These are phyloP conservation scores for Cephus rjabovi DNA, from an alignment of 2,888 invertebrate species.

Conservation along the genomic window DNA sequence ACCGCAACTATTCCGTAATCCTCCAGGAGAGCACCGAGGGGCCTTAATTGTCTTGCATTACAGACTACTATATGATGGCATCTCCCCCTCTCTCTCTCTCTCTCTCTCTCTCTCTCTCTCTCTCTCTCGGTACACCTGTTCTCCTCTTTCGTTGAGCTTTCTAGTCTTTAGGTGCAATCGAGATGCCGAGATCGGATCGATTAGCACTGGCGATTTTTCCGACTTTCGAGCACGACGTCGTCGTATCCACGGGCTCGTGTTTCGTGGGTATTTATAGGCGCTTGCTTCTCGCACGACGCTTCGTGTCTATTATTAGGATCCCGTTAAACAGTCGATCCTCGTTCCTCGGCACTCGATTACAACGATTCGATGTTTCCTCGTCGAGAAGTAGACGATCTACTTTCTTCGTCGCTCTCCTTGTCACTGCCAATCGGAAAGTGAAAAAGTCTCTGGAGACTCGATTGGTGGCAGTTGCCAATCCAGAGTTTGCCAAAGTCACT, in stretches of 20 bases:
- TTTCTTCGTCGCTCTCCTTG: constrained; percentile 17
- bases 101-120: constrained; percentile 14
- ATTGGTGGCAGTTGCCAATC: no score
- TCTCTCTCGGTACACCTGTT: constrained; percentile 13
- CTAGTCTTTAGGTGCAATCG: not conserved
- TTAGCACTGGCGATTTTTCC: constrained; percentile 22
- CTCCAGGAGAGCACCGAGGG: not conserved
- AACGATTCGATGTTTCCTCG: no score
- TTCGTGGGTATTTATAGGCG: constrained; percentile 47
- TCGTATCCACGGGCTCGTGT: constrained; percentile 43
- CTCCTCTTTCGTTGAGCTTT: not conserved
- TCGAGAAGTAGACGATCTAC: constrained; percentile 17
- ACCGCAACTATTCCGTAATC: constrained; percentile 21
- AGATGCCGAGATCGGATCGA: constrained; percentile 35
- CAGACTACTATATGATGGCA: constrained; percentile 18
- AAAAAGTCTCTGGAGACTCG: no score
- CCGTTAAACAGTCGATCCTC: constrained; percentile 34
- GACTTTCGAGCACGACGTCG: constrained; percentile 11
- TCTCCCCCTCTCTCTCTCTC: constrained; percentile 9
- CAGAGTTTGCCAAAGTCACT: no score
- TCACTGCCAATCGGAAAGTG: constrained; percentile 1
- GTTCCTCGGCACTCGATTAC: no score
- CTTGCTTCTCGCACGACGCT: constrained; percentile 43
- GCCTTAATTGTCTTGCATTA: constrained; percentile 39
- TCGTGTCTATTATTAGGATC: constrained; percentile 51